A percentile compares a stretch with the other conserved stretches of the same genome.
Evolutionary conservation across 2,888 invertebrate genomes (phyloP).

Genomic region (Helicoverpa assulta): DNA sequence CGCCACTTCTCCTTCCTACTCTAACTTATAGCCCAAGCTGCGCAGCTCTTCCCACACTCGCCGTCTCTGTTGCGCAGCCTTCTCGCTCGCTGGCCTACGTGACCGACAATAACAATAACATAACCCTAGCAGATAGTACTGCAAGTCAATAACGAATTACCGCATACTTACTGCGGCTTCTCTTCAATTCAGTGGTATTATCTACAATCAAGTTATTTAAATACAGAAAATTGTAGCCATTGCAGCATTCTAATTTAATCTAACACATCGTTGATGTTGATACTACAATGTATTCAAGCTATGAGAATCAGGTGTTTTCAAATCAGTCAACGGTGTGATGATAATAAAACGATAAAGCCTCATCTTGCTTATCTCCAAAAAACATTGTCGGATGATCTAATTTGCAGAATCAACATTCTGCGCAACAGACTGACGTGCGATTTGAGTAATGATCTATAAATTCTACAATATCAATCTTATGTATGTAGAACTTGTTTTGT

Average conservation of each 20-base stretch:
- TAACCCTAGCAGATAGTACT: constrained; percentile 76
- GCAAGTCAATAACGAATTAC: constrained; percentile 63
- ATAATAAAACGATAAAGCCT: constrained; percentile 56
- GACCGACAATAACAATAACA: constrained; percentile 87
- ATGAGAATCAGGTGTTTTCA: constrained; percentile 42
- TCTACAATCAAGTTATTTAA: constrained; percentile 57
- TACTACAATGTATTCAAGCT: constrained; percentile 27
- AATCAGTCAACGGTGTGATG: constrained; percentile 47
- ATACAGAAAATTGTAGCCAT: constrained; percentile 49
- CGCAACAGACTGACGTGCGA: constrained; percentile 38
- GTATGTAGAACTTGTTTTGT: not conserved
- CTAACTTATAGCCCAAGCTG: constrained; percentile 58
- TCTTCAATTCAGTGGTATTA: constrained; percentile 58
- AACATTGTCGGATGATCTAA: constrained; percentile 64
- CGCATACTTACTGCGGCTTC: constrained; percentile 55
- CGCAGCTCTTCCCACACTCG: constrained; percentile 62
- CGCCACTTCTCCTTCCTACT: constrained; percentile 82
- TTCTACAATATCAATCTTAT: constrained; percentile 41
- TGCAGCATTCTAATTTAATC: constrained; percentile 64
- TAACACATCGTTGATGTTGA: constrained; percentile 54
- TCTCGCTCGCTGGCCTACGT: constrained; percentile 83
- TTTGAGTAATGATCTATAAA: constrained; percentile 38
- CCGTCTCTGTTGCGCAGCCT: constrained; percentile 69
- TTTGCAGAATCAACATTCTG: constrained; percentile 53
- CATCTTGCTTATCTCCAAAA: constrained; percentile 64